A percentile compares a stretch with the other conserved stretches of the same genome.
Conservation (phyloP, 1,140 invertebrate species). For the Magallana gigas region DNA sequence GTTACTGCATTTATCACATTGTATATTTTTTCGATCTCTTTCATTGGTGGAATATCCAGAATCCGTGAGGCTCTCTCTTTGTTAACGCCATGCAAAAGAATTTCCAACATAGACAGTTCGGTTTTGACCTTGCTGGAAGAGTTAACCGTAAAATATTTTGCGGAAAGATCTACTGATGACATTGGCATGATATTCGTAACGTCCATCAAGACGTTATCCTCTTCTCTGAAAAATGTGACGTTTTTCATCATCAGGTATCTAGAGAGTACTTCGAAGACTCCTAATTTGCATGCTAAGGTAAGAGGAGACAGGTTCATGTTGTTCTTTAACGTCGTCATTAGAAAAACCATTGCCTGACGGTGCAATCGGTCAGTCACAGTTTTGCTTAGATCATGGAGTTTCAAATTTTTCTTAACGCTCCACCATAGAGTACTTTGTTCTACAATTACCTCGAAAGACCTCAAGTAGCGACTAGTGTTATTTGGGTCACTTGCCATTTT, state of each 20-base stretch:
- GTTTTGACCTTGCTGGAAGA: background rate
- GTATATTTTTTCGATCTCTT: slow-evolving; percentile 70
- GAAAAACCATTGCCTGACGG: slow-evolving; percentile 59
- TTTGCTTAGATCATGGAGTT: slow-evolving; percentile 39
- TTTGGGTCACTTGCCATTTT: slow-evolving; percentile 48
- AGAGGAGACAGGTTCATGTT: slow-evolving; percentile 66
- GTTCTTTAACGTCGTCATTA: slow-evolving; percentile 63
- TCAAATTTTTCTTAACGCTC: slow-evolving; percentile 47
- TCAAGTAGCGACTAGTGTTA: slow-evolving; percentile 49
- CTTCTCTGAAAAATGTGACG: slow-evolving; percentile 56
- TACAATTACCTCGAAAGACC: slow-evolving; percentile 63
- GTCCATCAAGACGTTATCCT: slow-evolving; percentile 54
- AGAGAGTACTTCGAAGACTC: slow-evolving; percentile 57
- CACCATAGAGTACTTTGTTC: slow-evolving; percentile 63
- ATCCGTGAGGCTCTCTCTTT: slow-evolving; percentile 61
- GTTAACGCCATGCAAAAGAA: slow-evolving; percentile 59
- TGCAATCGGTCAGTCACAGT: slow-evolving; percentile 41
- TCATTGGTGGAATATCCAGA: slow-evolving; percentile 69
- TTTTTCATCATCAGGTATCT: slow-evolving; percentile 56
- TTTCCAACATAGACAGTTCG: slow-evolving; percentile 62
- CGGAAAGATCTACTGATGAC: slow-evolving; percentile 44
- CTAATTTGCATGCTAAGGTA: slow-evolving; percentile 64
- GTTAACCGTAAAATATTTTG: slow-evolving; percentile 21
- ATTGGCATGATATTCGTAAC: slow-evolving; percentile 66
- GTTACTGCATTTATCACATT: slow-evolving; percentile 63